These are phyloP conservation scores for Nerophis ophidion DNA, from an alignment of 2,113 vertebrate species.

Conservation along the genomic window DNA sequence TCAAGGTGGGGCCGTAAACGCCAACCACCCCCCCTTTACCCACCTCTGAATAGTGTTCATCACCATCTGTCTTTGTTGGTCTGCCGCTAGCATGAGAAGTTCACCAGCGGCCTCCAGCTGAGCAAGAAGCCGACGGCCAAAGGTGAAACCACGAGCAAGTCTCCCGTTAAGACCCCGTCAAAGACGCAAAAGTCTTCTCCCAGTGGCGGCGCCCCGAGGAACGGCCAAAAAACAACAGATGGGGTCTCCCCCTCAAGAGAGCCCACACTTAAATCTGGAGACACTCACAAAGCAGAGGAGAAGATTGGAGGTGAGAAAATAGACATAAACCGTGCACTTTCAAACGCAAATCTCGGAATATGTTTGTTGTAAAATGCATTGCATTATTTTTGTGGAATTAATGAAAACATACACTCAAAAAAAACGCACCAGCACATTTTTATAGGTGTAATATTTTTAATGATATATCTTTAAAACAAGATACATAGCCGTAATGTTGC, in stretches of 20 bases:
- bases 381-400: too few relatives aligned
- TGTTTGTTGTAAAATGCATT: too few relatives aligned
- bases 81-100: conserved; percentile 89
- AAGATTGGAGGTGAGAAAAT: conserved; percentile 76
- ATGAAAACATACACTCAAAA: too few relatives aligned
- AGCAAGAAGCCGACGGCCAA: conserved; percentile 79
- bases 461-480: too few relatives aligned
- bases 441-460: too few relatives aligned
- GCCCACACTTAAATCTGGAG: conserved; percentile 68
- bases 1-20: conserved; percentile 78
- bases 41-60: background rate
- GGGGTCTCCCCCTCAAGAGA: conserved; percentile 55
- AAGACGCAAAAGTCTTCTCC: conserved; percentile 77
- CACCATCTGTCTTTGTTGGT: background rate
- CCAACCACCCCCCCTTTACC: background rate
- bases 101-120: conserved; percentile 92
- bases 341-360: too few relatives aligned
- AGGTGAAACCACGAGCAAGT: conserved; percentile 67
- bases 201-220: conserved; percentile 54
- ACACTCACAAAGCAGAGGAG: conserved; percentile 80
- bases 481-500: too few relatives aligned
- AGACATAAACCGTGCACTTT: background rate
- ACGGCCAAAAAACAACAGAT: conserved; percentile 63
- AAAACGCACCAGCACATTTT: too few relatives aligned
- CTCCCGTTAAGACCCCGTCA: conserved; percentile 51